phyloP scores from a whole-genome alignment of 2,113 vertebrate species.

The Psephotus haematonotus region DNA sequence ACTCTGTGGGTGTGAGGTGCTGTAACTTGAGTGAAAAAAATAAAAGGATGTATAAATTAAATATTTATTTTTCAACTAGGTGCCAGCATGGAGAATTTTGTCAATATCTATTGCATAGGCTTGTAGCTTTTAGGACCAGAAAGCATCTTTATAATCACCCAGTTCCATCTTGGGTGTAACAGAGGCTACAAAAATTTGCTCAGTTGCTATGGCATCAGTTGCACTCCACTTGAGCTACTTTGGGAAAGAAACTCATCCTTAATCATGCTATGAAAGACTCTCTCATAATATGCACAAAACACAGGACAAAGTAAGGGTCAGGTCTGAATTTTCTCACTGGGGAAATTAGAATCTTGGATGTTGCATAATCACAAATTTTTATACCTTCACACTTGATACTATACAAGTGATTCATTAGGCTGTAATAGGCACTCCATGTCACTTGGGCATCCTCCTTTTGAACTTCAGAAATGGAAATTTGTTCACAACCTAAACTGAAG shows the following conservation, averaged over 20 bases:
- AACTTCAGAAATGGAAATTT: conserved; percentile 13
- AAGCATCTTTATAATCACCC: background rate
- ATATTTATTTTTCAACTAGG: background rate
- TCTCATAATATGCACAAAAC: background rate
- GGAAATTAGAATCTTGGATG: background rate
- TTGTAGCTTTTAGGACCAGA: background rate
- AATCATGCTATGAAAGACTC: background rate
- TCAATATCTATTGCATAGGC: background rate
- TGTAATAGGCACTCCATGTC: background rate
- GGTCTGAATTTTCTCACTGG: background rate
- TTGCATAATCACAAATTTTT: background rate
- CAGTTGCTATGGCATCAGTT: accelerated
- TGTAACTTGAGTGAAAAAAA: background rate
- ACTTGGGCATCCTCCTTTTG: background rate
- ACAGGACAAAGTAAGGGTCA: background rate
- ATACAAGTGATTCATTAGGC: background rate
- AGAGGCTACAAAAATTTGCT: background rate
- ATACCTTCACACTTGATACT: background rate
- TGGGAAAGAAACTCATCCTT: background rate
- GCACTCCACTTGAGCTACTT: background rate
- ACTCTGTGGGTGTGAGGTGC: background rate
- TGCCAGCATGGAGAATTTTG: background rate
- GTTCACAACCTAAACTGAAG: background rate
- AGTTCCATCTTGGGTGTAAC: background rate
- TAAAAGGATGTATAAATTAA: background rate